Conservation (phyloP, 2,888 invertebrate species). For the Apodemia zela region DNA sequence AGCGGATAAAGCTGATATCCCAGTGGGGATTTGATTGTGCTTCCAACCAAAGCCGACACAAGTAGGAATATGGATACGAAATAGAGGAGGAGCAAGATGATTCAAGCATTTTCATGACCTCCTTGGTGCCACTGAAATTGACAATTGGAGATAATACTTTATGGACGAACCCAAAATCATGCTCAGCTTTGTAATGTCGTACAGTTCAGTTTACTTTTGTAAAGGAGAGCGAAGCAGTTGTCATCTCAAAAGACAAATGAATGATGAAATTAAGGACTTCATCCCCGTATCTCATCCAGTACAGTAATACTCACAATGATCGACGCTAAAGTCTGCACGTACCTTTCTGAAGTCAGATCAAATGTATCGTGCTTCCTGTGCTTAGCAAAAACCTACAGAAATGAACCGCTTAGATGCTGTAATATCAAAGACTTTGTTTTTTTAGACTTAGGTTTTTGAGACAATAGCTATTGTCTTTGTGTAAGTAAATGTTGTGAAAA, state of each 20-base stretch:
- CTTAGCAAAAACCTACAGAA: constrained; percentile 11
- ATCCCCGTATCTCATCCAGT: not conserved
- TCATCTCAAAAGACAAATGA: not conserved
- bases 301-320: constrained; percentile 8
- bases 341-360: not conserved
- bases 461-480: too few species aligned
- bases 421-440: not conserved
- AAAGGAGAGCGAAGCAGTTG: not conserved
- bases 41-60: not conserved
- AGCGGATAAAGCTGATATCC: not conserved
- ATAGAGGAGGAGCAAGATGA: not conserved
- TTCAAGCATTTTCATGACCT: not conserved
- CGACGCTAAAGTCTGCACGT: constrained; percentile 7
- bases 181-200: not conserved
- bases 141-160: not conserved
- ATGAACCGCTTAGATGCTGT: not conserved
- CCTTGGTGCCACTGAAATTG: not conserved
- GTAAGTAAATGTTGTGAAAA: too few species aligned
- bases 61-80: too few species aligned
- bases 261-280: not conserved
- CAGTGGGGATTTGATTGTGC: not conserved
- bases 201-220: not conserved
- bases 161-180: not conserved
- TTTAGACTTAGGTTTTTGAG: too few species aligned
- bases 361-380: not conserved